phyloP scores from a whole-genome alignment of 2,113 vertebrate genomes.

The Asarcornis scutulata region DNA sequence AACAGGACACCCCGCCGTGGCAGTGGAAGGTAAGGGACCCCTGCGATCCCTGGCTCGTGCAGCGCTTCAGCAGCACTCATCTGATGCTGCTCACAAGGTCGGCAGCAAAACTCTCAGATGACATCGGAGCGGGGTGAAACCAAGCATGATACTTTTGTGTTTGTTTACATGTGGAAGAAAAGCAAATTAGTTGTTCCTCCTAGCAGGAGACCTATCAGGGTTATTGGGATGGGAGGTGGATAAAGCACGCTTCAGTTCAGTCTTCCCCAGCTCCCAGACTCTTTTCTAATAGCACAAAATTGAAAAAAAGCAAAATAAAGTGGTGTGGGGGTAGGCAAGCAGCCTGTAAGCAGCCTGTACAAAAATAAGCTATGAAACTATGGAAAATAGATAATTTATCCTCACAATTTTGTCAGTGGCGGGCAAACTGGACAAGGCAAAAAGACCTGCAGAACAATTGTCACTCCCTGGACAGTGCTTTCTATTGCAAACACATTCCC shows the following conservation, averaged over 20 bases:
- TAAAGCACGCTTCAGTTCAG: neutral
- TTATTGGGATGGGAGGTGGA: neutral
- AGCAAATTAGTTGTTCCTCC: neutral
- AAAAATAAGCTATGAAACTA: neutral
- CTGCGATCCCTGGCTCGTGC: neutral
- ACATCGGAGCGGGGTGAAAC: neutral
- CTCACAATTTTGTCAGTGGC: neutral
- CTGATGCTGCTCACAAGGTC: neutral
- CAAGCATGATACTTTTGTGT: neutral
- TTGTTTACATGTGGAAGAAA: neutral
- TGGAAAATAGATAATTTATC: neutral
- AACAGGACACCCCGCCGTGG: neutral
- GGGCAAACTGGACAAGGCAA: neutral
- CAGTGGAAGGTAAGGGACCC: neutral
- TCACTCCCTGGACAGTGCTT: neutral
- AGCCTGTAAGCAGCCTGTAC: neutral
- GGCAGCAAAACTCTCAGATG: neutral
- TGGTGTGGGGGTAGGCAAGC: neutral
- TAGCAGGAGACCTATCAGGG: neutral
- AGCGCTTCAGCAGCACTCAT: fast-evolving
- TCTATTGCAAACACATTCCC: neutral
- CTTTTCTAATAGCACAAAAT: neutral
- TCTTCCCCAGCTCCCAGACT: neutral
- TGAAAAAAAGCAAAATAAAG: neutral
- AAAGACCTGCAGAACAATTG: neutral